Conservation (phyloP, 2,113 vertebrate genomes). For the Rattus rattus region DNA sequence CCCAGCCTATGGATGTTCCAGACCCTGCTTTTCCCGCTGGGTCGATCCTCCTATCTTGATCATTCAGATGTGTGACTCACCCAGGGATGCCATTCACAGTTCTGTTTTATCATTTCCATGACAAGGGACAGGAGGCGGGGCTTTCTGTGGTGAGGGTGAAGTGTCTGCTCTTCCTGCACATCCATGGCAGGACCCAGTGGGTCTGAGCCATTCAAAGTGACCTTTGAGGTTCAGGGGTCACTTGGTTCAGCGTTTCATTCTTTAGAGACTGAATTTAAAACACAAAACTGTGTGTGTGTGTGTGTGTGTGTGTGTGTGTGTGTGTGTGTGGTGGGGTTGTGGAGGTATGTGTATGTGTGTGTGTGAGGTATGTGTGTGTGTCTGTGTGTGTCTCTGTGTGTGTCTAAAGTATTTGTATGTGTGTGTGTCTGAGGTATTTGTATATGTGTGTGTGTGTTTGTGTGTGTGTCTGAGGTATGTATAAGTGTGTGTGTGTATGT, state of each 20-base stretch:
- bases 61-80: conserved; percentile 73
- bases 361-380: no score
- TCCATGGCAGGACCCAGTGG: no score
- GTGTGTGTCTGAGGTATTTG: neutral
- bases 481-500: no score
- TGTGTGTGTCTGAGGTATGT: neutral
- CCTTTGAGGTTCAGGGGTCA: neutral
- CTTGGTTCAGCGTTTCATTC: neutral
- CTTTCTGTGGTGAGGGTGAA: conserved; percentile 42
- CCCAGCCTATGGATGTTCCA: neutral
- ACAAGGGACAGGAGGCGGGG: conserved; percentile 63
- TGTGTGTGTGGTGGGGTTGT: no score
- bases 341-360: no score
- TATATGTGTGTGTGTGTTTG: no score
- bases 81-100: conserved; percentile 66
- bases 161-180: accelerated
- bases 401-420: no score
- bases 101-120: neutral
- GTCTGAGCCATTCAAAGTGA: neutral
- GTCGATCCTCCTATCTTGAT: conserved; percentile 52
- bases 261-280: neutral
- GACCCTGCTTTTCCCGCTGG: neutral
- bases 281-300: neutral
- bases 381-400: no score
- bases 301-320: neutral